Evolutionary conservation across 2,888 invertebrate genomes (phyloP).

Genomic region (Melinaea menophilus): DNA sequence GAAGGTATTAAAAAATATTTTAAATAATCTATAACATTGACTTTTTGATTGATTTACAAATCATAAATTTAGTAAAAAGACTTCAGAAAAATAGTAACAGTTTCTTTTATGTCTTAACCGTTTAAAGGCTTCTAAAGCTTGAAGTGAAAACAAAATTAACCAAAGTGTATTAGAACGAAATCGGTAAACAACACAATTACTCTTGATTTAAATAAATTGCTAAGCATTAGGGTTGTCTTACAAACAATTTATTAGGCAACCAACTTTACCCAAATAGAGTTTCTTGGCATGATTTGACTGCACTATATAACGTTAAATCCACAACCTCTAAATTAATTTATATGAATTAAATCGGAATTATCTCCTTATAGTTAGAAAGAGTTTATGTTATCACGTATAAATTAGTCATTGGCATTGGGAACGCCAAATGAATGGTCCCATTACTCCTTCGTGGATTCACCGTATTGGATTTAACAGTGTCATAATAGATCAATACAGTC

Average conservation of each 20-base stretch:
- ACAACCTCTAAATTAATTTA: too few species aligned
- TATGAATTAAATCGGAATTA: too few species aligned
- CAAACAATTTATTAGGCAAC: slow-evolving; percentile 4
- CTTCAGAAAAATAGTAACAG: neutral
- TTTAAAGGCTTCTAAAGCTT: neutral
- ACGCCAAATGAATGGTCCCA: too few species aligned
- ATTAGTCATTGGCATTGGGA: too few species aligned
- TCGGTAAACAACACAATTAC: slow-evolving; percentile 15
- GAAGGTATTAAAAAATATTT: too few species aligned
- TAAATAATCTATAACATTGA: too few species aligned
- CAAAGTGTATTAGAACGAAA: slow-evolving; percentile 7
- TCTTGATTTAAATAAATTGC: slow-evolving; percentile 12
- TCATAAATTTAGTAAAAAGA: neutral
- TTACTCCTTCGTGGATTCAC: too few species aligned
- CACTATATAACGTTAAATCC: neutral
- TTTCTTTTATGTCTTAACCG: neutral
- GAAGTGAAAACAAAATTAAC: slow-evolving; percentile 11
- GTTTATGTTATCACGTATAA: too few species aligned
- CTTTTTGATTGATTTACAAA: neutral
- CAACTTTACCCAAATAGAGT: neutral
- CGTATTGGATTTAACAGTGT: too few species aligned
- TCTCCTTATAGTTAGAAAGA: too few species aligned
- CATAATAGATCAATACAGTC: too few species aligned
- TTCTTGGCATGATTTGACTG: slow-evolving; percentile 2
- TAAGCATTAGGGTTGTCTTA: slow-evolving; percentile 8